phyloP scores from a whole-genome alignment of 2,113 vertebrate genomes.

The human (Homo sapiens) region GRCh38 chr6:2644001-2644500 shows the following conservation, averaged over 20 bases:
- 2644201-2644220: background rate
- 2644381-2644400: background rate
- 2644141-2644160: background rate
- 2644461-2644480: background rate
- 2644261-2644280: background rate
- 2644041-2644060: background rate
- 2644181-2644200: background rate
- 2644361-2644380: background rate
- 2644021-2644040: background rate
- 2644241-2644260: background rate
- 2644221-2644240: background rate
- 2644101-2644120: background rate
- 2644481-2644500: background rate
- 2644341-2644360: background rate
- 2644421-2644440: background rate
- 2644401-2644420: too few species aligned
- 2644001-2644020: background rate
- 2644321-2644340: background rate
- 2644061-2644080: background rate
- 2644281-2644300: background rate
- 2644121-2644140: background rate
- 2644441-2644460: accelerated
- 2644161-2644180: background rate
- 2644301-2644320: background rate
- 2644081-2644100: background rate